Evolutionary conservation across 2,888 invertebrate species (phyloP).

Genomic region (Pharmacophagus antenor): DNA sequence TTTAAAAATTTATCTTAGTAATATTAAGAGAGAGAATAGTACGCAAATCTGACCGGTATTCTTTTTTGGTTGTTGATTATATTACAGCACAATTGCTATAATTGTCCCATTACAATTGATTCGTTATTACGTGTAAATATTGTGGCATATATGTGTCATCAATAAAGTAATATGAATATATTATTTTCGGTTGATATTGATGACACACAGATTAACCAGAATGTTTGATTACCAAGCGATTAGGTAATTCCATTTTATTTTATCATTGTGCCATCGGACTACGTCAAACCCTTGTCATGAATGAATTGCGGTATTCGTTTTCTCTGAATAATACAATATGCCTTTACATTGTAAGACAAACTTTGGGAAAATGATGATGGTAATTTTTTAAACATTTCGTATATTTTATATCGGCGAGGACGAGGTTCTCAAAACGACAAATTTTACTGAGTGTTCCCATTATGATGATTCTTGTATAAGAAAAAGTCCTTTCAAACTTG

Average conservation of each 20-base stretch:
- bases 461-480: too few relatives aligned
- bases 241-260: slow-evolving; percentile 10
- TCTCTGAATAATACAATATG: slow-evolving; percentile 9
- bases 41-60: not conserved
- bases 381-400: not conserved
- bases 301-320: slow-evolving; percentile 4
- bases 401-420: not conserved
- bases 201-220: not conserved
- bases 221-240: slow-evolving; percentile 1
- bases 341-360: not conserved
- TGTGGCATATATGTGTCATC: too few relatives aligned
- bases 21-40: not conserved
- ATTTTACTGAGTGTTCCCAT: too few relatives aligned
- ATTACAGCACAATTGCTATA: not conserved
- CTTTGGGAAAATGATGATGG: not conserved
- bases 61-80: not conserved
- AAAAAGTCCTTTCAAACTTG: too few relatives aligned
- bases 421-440: too few relatives aligned
- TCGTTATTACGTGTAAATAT: too few relatives aligned
- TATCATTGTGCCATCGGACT: slow-evolving; percentile 6
- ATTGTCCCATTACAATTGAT: too few relatives aligned
- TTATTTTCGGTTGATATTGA: not conserved
- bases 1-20: not conserved
- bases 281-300: slow-evolving; percentile 7
- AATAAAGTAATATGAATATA: not conserved